Percentiles rank a stretch among this genome's conserved stretches.
Conservation (phyloP, 2,888 invertebrate genomes). For the Drosophila barbarae region DNA sequence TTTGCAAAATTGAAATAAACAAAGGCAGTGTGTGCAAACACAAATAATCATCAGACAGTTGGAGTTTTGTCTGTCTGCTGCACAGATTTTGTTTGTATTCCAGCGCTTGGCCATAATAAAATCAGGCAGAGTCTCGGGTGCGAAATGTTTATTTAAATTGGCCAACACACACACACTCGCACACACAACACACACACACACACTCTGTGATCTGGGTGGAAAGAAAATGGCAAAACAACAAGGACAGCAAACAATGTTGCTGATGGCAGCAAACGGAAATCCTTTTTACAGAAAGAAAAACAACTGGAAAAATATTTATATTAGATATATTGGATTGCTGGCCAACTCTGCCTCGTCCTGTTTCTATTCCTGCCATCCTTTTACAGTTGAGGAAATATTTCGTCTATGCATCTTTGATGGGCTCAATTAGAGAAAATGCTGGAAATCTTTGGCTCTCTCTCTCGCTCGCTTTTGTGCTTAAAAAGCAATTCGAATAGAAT, state of each 20-base stretch:
- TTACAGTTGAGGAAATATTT: slow-evolving; percentile 31
- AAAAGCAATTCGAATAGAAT: slow-evolving; percentile 38
- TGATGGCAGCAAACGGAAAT: slow-evolving; percentile 65
- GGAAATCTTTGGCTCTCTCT: slow-evolving; percentile 3
- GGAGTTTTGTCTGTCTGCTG: slow-evolving; percentile 54
- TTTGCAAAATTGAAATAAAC: slow-evolving; percentile 46
- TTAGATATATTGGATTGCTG: slow-evolving; percentile 71
- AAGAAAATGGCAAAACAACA: slow-evolving; percentile 63
- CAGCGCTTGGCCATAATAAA: slow-evolving; percentile 66
- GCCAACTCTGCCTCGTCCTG: slow-evolving; percentile 14
- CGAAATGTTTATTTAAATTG: slow-evolving; percentile 74
- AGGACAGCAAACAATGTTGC: slow-evolving; percentile 42
- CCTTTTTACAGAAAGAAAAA: slow-evolving; percentile 61
- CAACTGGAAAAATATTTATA: slow-evolving; percentile 73
- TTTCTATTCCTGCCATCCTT: slow-evolving; percentile 6
- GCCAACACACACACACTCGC: slow-evolving; percentile 52
- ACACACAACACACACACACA: slow-evolving; percentile 36
- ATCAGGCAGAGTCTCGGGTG: slow-evolving; percentile 65
- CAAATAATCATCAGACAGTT: slow-evolving; percentile 72
- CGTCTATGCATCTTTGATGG: slow-evolving; percentile 36
- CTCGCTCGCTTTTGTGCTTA: slow-evolving; percentile 11
- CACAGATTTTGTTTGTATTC: slow-evolving; percentile 49
- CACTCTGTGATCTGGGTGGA: slow-evolving; percentile 12
- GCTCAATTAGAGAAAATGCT: slow-evolving; percentile 37
- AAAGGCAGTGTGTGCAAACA: slow-evolving; percentile 57